Percentiles rank a stretch among this genome's conserved stretches.
Evolutionary conservation across 2,797 vertebrate genomes (phyloP).

Genomic region (Fringilla coelebs): DNA sequence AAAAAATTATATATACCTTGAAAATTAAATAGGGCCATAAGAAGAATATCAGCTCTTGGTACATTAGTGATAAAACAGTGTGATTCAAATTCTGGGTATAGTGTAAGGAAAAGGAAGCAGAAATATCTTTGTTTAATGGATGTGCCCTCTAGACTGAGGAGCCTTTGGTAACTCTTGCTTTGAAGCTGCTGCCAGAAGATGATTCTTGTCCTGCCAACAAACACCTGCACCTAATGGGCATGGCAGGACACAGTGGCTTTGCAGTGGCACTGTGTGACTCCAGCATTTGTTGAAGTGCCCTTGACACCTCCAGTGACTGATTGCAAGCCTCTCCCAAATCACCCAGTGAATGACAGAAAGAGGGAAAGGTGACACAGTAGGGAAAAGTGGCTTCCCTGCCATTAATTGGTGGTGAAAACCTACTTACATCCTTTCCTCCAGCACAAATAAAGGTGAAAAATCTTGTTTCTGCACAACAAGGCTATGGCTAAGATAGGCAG

Average conservation of each 20-base stretch:
- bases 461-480: background rate
- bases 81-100: background rate
- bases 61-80: background rate
- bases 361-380: background rate
- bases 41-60: background rate
- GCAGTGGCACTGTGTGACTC: background rate
- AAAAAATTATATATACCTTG: background rate
- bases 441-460: background rate
- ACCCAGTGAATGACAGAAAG: background rate
- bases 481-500: background rate
- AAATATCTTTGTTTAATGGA: background rate
- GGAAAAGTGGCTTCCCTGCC: background rate
- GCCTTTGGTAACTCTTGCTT: background rate
- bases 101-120: background rate
- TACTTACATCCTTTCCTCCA: rapidly evolving
- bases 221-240: background rate
- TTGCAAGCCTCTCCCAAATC: background rate
- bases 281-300: background rate
- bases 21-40: background rate
- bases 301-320: background rate
- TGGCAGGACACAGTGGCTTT: background rate
- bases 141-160: background rate
- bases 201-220: background rate
- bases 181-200: background rate
- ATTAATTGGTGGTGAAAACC: background rate